phyloP scores from a whole-genome alignment of 2,113 vertebrate species.

The Perognathus longimembris region DNA sequence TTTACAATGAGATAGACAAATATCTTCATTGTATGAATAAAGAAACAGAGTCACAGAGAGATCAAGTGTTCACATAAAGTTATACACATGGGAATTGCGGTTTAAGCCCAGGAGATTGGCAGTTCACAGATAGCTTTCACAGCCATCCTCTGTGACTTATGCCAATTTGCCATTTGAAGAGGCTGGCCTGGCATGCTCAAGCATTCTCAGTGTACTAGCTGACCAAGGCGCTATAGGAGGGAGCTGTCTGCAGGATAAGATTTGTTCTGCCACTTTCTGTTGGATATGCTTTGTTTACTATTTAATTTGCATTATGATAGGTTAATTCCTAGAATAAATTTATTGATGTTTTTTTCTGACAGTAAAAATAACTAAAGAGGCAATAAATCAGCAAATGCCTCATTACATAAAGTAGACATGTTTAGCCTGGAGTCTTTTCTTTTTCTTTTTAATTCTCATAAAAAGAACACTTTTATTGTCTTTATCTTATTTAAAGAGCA shows the following conservation, averaged over 20 bases:
- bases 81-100: neutral
- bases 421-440: neutral
- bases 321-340: constrained; percentile 63
- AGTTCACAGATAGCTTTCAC: neutral
- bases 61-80: neutral
- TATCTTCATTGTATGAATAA: constrained; percentile 33
- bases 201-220: neutral
- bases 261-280: neutral
- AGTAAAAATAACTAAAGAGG: constrained; percentile 65
- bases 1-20: neutral
- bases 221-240: neutral
- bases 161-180: neutral
- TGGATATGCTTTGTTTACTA: constrained; percentile 27
- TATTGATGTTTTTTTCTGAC: constrained; percentile 59
- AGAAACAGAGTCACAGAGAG: neutral
- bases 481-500: constrained; percentile 61
- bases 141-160: neutral
- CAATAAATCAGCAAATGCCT: constrained; percentile 62
- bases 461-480: constrained; percentile 1
- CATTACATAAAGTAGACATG: constrained; percentile 41
- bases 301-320: constrained; percentile 54
- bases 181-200: too few relatives aligned
- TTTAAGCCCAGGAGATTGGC: neutral
- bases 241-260: neutral
- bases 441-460: neutral